Evolutionary conservation across 2,888 invertebrate species (phyloP), one percentile per base, ranked within the genome.

Genomic region (Drosophila dives): DNA sequence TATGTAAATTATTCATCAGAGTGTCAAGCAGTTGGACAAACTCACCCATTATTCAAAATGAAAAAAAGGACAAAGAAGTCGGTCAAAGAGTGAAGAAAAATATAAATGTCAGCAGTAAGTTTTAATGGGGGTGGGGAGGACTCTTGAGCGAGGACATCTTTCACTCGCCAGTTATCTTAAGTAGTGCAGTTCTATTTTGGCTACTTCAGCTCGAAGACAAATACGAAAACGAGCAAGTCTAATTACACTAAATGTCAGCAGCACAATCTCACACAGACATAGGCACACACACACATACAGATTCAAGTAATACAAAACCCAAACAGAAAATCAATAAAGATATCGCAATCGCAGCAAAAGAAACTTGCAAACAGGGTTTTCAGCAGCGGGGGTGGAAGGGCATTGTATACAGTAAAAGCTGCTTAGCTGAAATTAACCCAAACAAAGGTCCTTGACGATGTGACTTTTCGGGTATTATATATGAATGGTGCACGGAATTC

Each of bases 281-380:
- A 72, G 50, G 61, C 51, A 49, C 51, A 66, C 53, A 49, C 42
- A 72, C 64, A 58, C 49, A 67, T 20, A 51, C 34, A 12, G 29
- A 64, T 51, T n/a, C 50, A 73, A 82, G 81, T 81, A 81, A 81
- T 36, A 67, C 38, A 72, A 75, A 73, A 82, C 77, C 66, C 45
- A 55, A 79, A 70, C 67, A 74, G 60, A 84, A 84, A 84, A 84
- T 84, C 84, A 74, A 84, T 84, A 88, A 38, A 71, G 62, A 59
- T 58, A 86, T 75, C 61, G 72, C 72, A 65, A 36, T 36, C 36
- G 72, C 55, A 55, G 55, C 20, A 15, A 55, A 55, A 74, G 72
- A 70, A 69, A 67, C 75, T 59, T 76, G 76, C 53, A 65, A 64
- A 63, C 75, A 51, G 66, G 72, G 59, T 65, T 64, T 74, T 56